These are phyloP conservation scores for Ophion ellenae DNA, from an alignment of 2,888 invertebrate species.

Conservation along the genomic window DNA sequence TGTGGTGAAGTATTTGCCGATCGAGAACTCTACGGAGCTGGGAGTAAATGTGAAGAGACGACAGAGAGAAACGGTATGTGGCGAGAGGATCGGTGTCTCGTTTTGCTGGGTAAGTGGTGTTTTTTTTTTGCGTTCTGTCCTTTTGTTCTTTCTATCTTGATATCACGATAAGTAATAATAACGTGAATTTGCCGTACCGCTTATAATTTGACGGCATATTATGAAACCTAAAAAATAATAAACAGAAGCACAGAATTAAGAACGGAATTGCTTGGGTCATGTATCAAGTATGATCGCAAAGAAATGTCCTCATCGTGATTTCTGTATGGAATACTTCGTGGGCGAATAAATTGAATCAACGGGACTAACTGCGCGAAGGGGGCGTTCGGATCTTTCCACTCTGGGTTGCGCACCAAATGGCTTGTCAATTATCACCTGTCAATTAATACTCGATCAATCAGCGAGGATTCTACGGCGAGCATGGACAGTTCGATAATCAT, in stretches of 20 bases:
- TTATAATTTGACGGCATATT: slow-evolving; percentile 83
- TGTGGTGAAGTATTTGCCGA: not conserved
- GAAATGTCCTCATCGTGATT: slow-evolving; percentile 1
- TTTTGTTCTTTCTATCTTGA: not conserved
- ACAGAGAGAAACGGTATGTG: not conserved
- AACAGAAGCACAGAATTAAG: slow-evolving; percentile 78
- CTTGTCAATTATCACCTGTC: not conserved
- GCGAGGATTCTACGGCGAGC: not conserved
- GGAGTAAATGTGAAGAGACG: slow-evolving; percentile 74
- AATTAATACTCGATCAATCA: slow-evolving; percentile 47
- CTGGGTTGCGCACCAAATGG: no score
- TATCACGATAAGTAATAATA: slow-evolving; percentile 74
- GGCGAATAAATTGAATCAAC: not conserved
- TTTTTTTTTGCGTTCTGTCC: slow-evolving; percentile 7
- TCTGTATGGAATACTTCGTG: not conserved
- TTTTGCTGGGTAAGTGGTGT: slow-evolving; percentile 42
- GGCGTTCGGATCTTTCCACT: no score
- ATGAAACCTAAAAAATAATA: slow-evolving; percentile 83
- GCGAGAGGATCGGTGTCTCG: not conserved
- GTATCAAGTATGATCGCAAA: slow-evolving; percentile 2
- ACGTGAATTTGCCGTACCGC: slow-evolving; percentile 82
- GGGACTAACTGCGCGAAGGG: not conserved
- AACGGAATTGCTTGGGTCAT: slow-evolving; percentile 64
- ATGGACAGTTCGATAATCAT: slow-evolving; percentile 31
- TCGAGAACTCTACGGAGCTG: slow-evolving; percentile 39